These are phyloP conservation scores for Neuroterus valhalla DNA, from an alignment of 1,140 invertebrate genomes.

Conservation along the genomic window DNA sequence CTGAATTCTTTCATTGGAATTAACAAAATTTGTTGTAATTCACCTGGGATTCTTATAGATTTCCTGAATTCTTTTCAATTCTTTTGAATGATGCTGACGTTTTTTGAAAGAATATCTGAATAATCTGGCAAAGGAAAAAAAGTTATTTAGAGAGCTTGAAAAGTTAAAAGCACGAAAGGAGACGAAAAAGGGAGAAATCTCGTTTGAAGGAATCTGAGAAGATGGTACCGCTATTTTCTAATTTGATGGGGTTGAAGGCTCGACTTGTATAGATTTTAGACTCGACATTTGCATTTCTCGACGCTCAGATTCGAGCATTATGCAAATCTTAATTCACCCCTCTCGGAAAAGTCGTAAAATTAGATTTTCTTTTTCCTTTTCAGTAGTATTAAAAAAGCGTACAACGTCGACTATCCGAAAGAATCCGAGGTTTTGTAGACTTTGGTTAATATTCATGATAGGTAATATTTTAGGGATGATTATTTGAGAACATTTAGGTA, in stretches of 20 bases:
- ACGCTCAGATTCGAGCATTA: constrained; percentile 56
- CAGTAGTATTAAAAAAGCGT: constrained; percentile 37
- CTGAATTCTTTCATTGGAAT: too few relatives aligned
- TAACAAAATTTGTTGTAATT: too few relatives aligned
- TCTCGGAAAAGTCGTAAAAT: constrained; percentile 56
- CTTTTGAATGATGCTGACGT: too few relatives aligned
- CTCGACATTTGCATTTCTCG: constrained; percentile 57
- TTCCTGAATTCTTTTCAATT: too few relatives aligned
- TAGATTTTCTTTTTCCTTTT: constrained; percentile 48
- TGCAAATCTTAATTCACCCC: constrained; percentile 62
- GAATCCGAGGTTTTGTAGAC: neutral
- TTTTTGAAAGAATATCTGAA: too few relatives aligned
- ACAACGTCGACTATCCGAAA: neutral
- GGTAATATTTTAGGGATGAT: neutral
- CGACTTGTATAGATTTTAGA: neutral
- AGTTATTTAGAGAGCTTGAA: neutral
- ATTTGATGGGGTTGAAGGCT: constrained; percentile 35
- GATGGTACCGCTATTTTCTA: constrained; percentile 3
- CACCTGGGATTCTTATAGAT: too few relatives aligned
- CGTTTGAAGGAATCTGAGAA: neutral
- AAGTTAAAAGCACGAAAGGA: neutral
- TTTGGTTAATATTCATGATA: neutral
- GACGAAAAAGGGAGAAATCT: constrained; percentile 1
- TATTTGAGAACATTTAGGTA: neutral
- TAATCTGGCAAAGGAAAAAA: too few relatives aligned